Base-by-base conservation (phyloP, 37 sponge, comb jelly and placozoan species). In the Axinella damicornis region DNA sequence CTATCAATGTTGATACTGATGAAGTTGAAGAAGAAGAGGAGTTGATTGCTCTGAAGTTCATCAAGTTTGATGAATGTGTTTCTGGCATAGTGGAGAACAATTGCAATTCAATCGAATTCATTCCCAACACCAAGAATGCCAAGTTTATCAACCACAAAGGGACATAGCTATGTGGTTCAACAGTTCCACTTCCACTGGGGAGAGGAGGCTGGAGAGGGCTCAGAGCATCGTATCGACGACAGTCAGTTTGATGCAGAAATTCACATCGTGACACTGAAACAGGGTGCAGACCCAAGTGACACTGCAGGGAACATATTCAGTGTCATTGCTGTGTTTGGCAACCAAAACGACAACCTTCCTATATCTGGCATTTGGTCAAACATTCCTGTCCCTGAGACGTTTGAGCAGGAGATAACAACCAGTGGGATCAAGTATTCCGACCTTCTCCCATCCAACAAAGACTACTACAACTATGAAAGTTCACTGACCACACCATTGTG, bases 111-210 rank as follows among this genome's bases (percentile, higher is more conserved):
- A 55, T 84, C 0, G 22, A 65, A 52, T 84, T 75, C 18, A 64
- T 20, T 35, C 76, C 76, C 4, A 56, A 55, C 1, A 24, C 1
- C 2, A 0, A 57, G 6, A 15, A 17, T 20, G 40, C 53, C 20
- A 66, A 0, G 5, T 25, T 24, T 38, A 64, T 2, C 5, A 87
- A 67, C 2, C 73, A 67, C 57, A 9, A 21, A 12, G 88, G 81
- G 2, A 80, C 81, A 17, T 87, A 87, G n/a, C n/a, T n/a, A n/a
- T 30, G 22, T 33, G 0, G 40, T 89, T 2, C 24, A n/a, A 40
- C 90, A 83, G 77, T 88, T 88, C 30, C 89, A 88, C 56, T 54
- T 88, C 28, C 89, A 82, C 78, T 88, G 89, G 89, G 90, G 90
- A 38, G 32, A 52, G 35, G 59, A 27, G 1, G n/a, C 15, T 1